Base-by-base conservation (phyloP, 2,888 invertebrate genomes). In the Crioceris asparagi region DNA sequence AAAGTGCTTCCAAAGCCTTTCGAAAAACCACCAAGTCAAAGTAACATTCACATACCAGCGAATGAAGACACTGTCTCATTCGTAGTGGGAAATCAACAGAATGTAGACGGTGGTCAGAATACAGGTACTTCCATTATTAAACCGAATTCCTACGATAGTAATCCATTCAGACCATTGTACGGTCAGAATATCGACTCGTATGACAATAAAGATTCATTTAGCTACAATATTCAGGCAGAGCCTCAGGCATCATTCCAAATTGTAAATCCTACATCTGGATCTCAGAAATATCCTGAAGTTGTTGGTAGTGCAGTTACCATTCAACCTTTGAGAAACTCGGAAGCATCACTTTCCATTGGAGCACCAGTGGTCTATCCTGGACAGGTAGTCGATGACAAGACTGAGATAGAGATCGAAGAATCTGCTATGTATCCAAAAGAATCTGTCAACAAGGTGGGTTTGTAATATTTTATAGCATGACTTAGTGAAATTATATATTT, bases 51-150 rank as follows among this genome's bases (percentile, higher is more conserved):
- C 18, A 74, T 77, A 30, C 72, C 75, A 0, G 75, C 74, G 1
- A 72, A 73, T 35, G 76, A 77, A 53, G 71, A 77, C 39, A 75
- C 73, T 1, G 75, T 77, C 1, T 72, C 75, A 0, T 77, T 77
- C 51, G 74, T 78, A 1, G 63, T 77, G 1, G 76, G 77, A 3
- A 72, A 77, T 48, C 71, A 74, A 38, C 77, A 77, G 49, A 71
- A 71, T 39, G 74, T 76, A 1, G 66, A 65, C 18, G 27, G 27
- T 27, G 27, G 27, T 14, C 61, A 64, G 16, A 57, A 54, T 43
- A 55, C 66, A 8, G 72, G 69, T 1, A 65, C 64, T 2, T 62
- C 70, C 0, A 57, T 69, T 18, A n/a, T n/a, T n/a, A 70, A 72
- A 38, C 70, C 72, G 41, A 67, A 67, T 17, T 64, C 70, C 0